Base-by-base conservation (phyloP, 2,888 invertebrate species). In the Notodonta ziczac region DNA sequence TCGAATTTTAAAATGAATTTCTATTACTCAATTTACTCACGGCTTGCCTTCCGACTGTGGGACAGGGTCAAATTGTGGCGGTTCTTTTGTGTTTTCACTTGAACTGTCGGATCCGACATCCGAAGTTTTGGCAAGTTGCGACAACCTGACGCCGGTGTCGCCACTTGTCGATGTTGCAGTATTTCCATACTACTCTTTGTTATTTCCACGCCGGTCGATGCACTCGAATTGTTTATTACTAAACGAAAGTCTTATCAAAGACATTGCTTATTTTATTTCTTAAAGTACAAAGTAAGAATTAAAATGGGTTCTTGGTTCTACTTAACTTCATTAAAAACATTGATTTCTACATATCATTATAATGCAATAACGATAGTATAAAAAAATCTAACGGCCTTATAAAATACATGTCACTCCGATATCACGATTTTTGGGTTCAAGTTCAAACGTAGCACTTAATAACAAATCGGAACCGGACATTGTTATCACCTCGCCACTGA, bases 201-300 rank as follows among this genome's bases (percentile, higher is more conserved):
- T 59, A 40, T 62, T 63, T 62, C 60, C 64, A 24, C 24, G 24
- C 24, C 24, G 24, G 24, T 24, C 24, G 24, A 24, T 24, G 24
- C 24, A 24, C 24, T 24, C 24, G 24, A 24, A 24, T 24, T 24
- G 24, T 63, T 81, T 81, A 51, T 73, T 78, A 63, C 63, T 77
- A 52, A 80, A 82, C 42, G 80, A 80, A 40, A 78, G 69, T 71
- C 74, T 80, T 61, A 70, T 76, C 70, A 69, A 78, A 54, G 84
- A 80, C 84, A 87, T 85, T 24, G 2, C 24, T 24, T 1, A 24
- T 24, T 24, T 24, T 24, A 24, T 24, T 24, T 24, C 2, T 24
- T 24, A 2, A 24, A 24, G 2, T 24, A 24, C 2, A 24, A 24
- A 2, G 1, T 24, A 24, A 1, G 24, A 2, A 24, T 24, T 24